These are phyloP conservation scores for Nixonia krombeini DNA, from an alignment of 1,140 invertebrate species.

Conservation along the genomic window DNA sequence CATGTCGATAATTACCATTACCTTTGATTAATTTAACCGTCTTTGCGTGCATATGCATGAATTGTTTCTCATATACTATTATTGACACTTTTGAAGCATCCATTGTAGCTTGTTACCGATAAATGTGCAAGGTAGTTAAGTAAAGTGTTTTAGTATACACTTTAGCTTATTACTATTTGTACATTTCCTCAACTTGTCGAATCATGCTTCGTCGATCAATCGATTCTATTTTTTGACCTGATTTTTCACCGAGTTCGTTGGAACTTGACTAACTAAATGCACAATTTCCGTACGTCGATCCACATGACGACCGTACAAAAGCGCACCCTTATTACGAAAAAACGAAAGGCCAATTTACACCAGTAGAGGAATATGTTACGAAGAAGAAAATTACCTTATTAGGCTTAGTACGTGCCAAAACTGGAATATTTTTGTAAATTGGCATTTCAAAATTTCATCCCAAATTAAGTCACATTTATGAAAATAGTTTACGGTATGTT, in stretches of 20 bases:
- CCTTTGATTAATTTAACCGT: constrained; percentile 23
- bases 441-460: no score
- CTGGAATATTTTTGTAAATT: no score
- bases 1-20: no score
- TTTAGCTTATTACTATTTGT: no score
- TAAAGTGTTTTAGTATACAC: no score
- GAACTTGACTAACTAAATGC: constrained; percentile 57
- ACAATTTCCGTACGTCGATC: constrained; percentile 66
- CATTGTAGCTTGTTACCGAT: no score
- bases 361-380: constrained; percentile 3
- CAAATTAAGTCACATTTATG: no score
- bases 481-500: neutral
- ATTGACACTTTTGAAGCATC: no score
- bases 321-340: constrained; percentile 33
- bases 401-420: neutral
- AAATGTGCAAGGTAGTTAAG: no score
- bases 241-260: constrained; percentile 22
- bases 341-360: neutral
- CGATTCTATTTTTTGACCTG: constrained; percentile 51
- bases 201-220: constrained; percentile 46
- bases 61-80: no score
- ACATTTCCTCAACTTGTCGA: constrained; percentile 29
- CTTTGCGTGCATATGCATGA: constrained; percentile 2
- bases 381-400: constrained; percentile 38
- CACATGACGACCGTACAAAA: constrained; percentile 41